Evolutionary conservation across 2,797 vertebrate genomes (phyloP), one percentile per base, ranked within the genome.

Genomic region (Gymnoscopelus microlampas): DNA sequence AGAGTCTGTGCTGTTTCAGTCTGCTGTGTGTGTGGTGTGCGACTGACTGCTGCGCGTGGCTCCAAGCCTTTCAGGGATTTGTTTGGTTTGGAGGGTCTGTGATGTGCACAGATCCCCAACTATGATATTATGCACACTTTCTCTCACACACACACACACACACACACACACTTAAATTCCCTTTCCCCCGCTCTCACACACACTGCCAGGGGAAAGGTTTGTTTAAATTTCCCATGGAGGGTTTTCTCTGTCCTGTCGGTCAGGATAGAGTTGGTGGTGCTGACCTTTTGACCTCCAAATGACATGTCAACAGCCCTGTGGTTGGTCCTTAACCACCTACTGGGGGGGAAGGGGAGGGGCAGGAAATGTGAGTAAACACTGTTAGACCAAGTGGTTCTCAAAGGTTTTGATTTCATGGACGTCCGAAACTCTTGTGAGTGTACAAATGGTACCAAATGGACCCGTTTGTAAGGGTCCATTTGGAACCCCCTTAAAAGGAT

Each of bases 81-180:
- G 61, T 72, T 74, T 66, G 19, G 51, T 60, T 77, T 68, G 56
- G 39, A 53, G 68, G 24, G 26, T 74, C 70, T 70, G 72, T 55
- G 66, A 69, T 70, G 11, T 13, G 47, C 64, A 66, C 48, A 64
- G 7, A 66, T 7, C 35, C 14, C 13, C 26, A 10, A 53, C 10
- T 44, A 44, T 44, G 39, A 44, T 10, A 44, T 44, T 35, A 5
- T 14, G 24, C 53, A 19, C n/a, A 55, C 50, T 55, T 19, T 23
- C 53, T 19, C 35, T 23, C 55, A 24, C 47, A 53, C 53, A 44
- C 10, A 66, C 13, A 47, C 23, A 51, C 68, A 29, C 54, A 19
- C 47, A 60, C 44, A 51, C 56, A 29, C 61, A 55, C 26, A 53
- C 53, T 13, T 32, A 3, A 2, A 29, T 60, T 64, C 54, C 8